Evolutionary conservation across 1,140 invertebrate species (phyloP), one percentile per base, ranked within the genome.

Genomic region (Phthorimaea operculella): DNA sequence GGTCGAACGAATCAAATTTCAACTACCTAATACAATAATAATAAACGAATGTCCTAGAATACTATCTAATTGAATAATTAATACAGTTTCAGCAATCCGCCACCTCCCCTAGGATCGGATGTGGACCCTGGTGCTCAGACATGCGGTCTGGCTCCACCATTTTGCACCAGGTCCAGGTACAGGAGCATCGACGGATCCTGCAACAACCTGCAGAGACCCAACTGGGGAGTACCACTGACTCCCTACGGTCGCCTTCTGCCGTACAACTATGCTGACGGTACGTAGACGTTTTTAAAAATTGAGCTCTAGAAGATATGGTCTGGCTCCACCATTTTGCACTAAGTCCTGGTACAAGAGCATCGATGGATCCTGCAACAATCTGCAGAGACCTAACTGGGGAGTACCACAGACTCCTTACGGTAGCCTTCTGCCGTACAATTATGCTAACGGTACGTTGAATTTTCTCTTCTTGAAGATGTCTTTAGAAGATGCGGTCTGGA

Each of bases 311-410:
- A n/a, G n/a, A n/a, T n/a, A n/a, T n/a, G 79, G 78, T n/a, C 55
- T 78, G 6, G 28, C 74, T 2, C 73, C 78, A 0, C 58, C 70
- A 6, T 76, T 74, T 52, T 85, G 81, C 45, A 49, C 67, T 2
- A 72, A 76, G 28, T 71, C 79, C 3, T 68, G 76, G 0, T 85
- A 85, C 70, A 87, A 95, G 16, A 89, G 90, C 1, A 89, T 91
- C 51, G 94, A 97, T 75, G 95, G 95, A 0, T 90, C 92, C 0
- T 97, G 95, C 71, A 97, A 96, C 74, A 96, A 97, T 76, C 68
- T 93, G 5, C 68, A 87, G 28, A 89, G 91, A 64, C 91, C 93
- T 0, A 87, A 85, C 0, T 90, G 90, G 87, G 95, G 95, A 4
- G 89, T 89, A 55, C 90, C 94, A 0, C 75, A 85, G 62, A 84